Percentiles rank a stretch among this genome's conserved stretches.
Evolutionary conservation across 2,797 vertebrate genomes (phyloP).

Genomic region (Chelmon rostratus): DNA sequence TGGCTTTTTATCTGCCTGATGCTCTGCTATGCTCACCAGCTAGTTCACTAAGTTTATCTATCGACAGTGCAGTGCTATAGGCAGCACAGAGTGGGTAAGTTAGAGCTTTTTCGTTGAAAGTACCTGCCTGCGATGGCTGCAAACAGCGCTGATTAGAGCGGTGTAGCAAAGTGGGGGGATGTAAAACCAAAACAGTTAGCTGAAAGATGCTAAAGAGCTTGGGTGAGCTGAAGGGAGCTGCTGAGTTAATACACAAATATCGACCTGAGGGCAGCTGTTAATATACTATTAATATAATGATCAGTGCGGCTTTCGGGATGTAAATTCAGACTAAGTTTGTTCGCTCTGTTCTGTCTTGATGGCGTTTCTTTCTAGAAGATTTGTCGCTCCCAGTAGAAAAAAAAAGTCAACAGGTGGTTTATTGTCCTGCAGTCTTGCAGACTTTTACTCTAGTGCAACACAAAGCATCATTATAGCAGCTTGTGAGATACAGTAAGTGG

Average conservation of each 20-base stretch:
- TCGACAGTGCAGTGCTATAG: too few species aligned
- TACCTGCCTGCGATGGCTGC: not conserved
- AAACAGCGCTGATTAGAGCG: not conserved
- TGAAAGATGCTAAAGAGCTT: not conserved
- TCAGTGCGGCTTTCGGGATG: not conserved
- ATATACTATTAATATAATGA: not conserved
- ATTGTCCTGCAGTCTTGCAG: slow-evolving; percentile 22
- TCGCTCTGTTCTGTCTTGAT: not conserved
- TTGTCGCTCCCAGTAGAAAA: not conserved
- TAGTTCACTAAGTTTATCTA: not conserved
- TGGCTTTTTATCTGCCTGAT: too few species aligned
- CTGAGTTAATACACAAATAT: too few species aligned
- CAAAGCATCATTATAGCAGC: slow-evolving; percentile 39
- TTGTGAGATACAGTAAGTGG: slow-evolving; percentile 21
- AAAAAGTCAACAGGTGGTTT: slow-evolving; percentile 16
- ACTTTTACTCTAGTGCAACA: slow-evolving; percentile 11
- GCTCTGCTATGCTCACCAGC: not conserved
- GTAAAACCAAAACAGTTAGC: not conserved
- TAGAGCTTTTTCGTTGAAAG: not conserved
- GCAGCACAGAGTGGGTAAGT: not conserved
- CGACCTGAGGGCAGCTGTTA: too few species aligned
- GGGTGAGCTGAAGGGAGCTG: not conserved
- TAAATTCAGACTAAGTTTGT: not conserved
- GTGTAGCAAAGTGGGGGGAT: not conserved
- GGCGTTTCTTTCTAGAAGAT: not conserved